phyloP scores from a whole-genome alignment of 2,113 vertebrate genomes.

The Sebastes schlegelii region DNA sequence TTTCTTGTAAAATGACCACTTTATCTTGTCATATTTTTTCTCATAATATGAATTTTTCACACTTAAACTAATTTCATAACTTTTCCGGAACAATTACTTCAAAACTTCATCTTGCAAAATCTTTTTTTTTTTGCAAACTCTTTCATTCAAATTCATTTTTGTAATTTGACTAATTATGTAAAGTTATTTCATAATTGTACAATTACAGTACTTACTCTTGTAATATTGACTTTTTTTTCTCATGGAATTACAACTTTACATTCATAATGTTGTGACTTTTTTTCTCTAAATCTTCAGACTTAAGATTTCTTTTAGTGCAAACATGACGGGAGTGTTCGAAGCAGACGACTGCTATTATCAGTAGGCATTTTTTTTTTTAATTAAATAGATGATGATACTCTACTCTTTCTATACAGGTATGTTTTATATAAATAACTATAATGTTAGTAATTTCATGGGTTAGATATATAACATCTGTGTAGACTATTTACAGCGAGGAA shows the following conservation, averaged over 20 bases:
- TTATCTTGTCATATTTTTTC: background rate
- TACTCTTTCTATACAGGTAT: conserved; percentile 17
- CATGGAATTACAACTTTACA: background rate
- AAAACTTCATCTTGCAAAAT: background rate
- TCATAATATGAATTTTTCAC: background rate
- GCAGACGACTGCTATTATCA: conserved; percentile 3
- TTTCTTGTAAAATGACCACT: background rate
- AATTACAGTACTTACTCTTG: background rate
- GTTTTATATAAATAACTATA: conserved; percentile 22
- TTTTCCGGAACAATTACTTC: background rate
- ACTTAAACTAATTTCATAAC: background rate
- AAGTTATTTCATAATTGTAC: background rate
- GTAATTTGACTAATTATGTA: background rate
- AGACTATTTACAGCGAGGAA: conserved; percentile 38
- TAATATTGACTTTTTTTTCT: background rate
- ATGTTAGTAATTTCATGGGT: conserved; percentile 6
- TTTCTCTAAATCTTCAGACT: background rate
- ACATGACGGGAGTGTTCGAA: conserved; percentile 19
- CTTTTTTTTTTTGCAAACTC: no score
- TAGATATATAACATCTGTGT: conserved; percentile 10
- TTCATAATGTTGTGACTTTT: background rate
- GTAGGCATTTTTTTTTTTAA: background rate
- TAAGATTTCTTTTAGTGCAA: background rate
- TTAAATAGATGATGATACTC: conserved; percentile 12
- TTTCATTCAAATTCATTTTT: background rate